Conservation (phyloP, 2,888 invertebrate genomes). For the Atrina japonica region DNA sequence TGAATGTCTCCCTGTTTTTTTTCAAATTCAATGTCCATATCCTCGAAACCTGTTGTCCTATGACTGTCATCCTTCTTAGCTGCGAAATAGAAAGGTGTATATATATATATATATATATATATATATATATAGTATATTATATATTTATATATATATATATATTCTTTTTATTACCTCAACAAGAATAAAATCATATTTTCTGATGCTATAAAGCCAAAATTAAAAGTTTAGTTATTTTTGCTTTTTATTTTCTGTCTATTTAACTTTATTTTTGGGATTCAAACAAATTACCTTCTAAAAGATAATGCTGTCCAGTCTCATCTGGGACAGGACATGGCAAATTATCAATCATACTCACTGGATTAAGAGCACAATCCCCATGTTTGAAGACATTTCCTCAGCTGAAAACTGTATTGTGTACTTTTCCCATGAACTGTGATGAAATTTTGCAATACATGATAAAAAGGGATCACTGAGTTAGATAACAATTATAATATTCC, state of each 20-base stretch:
- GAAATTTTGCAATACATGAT: conserved; percentile 23
- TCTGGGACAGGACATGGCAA: conserved; percentile 38
- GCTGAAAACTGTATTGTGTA: conserved; percentile 40
- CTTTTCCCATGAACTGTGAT: conserved; percentile 23
- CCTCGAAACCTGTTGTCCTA: conserved; percentile 11
- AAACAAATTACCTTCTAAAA: conserved; percentile 25
- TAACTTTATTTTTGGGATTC: too few species aligned
- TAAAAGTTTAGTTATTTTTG: too few species aligned
- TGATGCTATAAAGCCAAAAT: neutral
- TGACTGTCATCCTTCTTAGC: conserved; percentile 20
- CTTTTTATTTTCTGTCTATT: too few species aligned
- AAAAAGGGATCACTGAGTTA: too few species aligned
- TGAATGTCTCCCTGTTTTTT: conserved; percentile 24
- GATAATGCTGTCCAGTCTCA: conserved; percentile 32
- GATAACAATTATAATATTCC: too few species aligned
- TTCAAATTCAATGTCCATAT: conserved; percentile 10
- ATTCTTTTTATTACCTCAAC: too few species aligned
- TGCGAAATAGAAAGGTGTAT: too few species aligned
- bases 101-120: too few species aligned
- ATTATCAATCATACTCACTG: conserved; percentile 15
- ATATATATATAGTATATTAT: neutral
- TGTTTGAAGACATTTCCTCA: conserved; percentile 37
- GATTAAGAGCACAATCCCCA: conserved; percentile 34
- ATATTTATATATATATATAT: too few species aligned
- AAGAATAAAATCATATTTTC: too few species aligned